Evolutionary conservation across 2,888 invertebrate genomes (phyloP).

Genomic region (Parnassius apollo): DNA sequence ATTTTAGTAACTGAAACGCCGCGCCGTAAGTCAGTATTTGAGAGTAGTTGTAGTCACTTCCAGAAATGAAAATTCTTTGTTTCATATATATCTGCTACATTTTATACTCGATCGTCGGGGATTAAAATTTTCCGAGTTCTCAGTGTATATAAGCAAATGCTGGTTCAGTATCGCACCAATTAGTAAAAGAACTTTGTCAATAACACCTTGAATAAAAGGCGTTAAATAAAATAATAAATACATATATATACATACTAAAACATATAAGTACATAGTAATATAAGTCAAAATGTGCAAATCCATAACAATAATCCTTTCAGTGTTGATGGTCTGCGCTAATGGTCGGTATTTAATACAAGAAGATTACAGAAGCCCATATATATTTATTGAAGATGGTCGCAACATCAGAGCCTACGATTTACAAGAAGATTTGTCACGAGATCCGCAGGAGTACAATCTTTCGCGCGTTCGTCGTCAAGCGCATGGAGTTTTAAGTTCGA

Average conservation of each 20-base stretch:
- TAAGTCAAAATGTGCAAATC: conserved; percentile 5
- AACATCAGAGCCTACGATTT: not conserved
- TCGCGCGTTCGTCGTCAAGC: conserved; percentile 4
- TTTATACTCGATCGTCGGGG: not conserved
- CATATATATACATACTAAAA: too few species aligned
- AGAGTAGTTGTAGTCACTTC: not conserved
- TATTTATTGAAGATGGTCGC: not conserved
- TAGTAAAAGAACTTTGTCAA: not conserved
- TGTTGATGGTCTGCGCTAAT: not conserved
- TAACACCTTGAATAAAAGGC: not conserved
- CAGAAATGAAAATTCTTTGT: not conserved
- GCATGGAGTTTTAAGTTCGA: conserved; percentile 16
- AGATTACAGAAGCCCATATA: conserved; percentile 6
- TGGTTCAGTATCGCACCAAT: not conserved
- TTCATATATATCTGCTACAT: not conserved
- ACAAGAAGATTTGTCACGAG: not conserved
- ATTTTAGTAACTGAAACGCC: not conserved
- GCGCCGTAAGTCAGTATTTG: too few species aligned
- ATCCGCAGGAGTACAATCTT: not conserved
- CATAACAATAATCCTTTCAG: not conserved
- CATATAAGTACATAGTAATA: not conserved
- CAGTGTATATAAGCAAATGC: not conserved
- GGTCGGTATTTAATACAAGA: not conserved
- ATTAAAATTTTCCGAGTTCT: not conserved
- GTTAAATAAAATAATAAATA: not conserved